A percentile compares a stretch with the other conserved stretches of the same genome.
phyloP scores from a whole-genome alignment of 35 echinoderm and acorn worm genomes.

The Apostichopus japonicus region DNA sequence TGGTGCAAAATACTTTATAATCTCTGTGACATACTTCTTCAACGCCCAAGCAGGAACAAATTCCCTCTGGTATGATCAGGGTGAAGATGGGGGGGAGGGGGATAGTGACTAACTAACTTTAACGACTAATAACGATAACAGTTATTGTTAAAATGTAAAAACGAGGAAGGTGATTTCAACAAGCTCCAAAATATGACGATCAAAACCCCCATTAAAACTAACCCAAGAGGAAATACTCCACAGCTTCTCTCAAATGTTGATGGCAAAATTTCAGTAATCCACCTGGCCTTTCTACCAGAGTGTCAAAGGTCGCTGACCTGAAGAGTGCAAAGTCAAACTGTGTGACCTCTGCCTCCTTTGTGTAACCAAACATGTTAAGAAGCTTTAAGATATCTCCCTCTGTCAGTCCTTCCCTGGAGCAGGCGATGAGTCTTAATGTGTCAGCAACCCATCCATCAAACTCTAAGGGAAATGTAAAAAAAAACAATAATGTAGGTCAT shows the following conservation, averaged over 20 bases:
- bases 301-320: conserved; percentile 85
- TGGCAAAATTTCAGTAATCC: conserved; percentile 90
- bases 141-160: too few relatives aligned
- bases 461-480: not conserved
- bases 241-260: conserved; percentile 87
- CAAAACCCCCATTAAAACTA: not conserved
- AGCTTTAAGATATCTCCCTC: conserved; percentile 74
- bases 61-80: too few relatives aligned
- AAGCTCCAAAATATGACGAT: too few relatives aligned
- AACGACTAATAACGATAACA: too few relatives aligned
- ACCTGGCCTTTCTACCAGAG: conserved; percentile 82
- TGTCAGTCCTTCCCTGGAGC: conserved; percentile 85
- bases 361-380: conserved; percentile 81
- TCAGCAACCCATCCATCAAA: conserved; percentile 91
- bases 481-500: not conserved
- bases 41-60: too few relatives aligned
- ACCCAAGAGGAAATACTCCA: conserved; percentile 87
- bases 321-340: conserved; percentile 91
- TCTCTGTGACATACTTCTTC: too few relatives aligned
- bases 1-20: too few relatives aligned
- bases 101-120: too few relatives aligned
- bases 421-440: conserved; percentile 77
- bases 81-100: too few relatives aligned
- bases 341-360: conserved; percentile 64
- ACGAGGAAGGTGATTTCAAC: too few relatives aligned